Percentiles rank a stretch among this genome's conserved stretches.
Evolutionary conservation across 1,140 invertebrate genomes (phyloP).

Genomic region (Samia ricini): DNA sequence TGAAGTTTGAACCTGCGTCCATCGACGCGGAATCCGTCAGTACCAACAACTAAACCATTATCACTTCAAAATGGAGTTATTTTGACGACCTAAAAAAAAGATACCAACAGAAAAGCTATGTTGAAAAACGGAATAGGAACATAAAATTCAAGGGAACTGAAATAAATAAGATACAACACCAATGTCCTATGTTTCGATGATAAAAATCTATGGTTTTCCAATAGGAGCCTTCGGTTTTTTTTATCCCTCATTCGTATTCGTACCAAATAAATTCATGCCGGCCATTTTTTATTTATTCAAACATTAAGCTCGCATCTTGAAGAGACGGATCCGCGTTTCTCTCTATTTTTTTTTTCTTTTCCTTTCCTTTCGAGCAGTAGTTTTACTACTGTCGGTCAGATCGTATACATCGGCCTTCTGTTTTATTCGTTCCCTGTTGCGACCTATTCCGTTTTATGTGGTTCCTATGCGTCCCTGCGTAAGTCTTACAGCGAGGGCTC

Average conservation of each 20-base stretch:
- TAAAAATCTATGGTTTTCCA: neutral
- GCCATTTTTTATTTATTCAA: slow-evolving; percentile 3
- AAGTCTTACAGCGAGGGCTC: slow-evolving; percentile 12
- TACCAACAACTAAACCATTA: no score
- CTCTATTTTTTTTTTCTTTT: slow-evolving; percentile 17
- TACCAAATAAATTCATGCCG: neutral
- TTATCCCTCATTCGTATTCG: neutral
- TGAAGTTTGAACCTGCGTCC: no score
- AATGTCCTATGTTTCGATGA: neutral
- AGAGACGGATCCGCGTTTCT: neutral
- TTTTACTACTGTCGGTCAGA: slow-evolving; percentile 29
- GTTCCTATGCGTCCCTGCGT: slow-evolving; percentile 24
- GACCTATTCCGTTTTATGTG: slow-evolving; percentile 35
- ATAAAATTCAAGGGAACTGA: neutral
- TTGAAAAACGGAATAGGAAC: neutral
- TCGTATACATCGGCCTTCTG: slow-evolving; percentile 26
- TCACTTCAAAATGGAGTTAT: no score
- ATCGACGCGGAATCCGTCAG: no score
- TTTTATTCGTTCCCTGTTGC: slow-evolving; percentile 34
- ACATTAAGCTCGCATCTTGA: slow-evolving; percentile 10
- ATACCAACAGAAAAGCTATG: neutral
- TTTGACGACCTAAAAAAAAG: no score
- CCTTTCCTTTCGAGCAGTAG: slow-evolving; percentile 15
- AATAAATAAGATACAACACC: neutral
- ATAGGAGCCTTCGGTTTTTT: neutral